Evolutionary conservation across 1,140 invertebrate genomes (phyloP), one percentile per base, ranked within the genome.

Genomic region (Aphelinus certus): DNA sequence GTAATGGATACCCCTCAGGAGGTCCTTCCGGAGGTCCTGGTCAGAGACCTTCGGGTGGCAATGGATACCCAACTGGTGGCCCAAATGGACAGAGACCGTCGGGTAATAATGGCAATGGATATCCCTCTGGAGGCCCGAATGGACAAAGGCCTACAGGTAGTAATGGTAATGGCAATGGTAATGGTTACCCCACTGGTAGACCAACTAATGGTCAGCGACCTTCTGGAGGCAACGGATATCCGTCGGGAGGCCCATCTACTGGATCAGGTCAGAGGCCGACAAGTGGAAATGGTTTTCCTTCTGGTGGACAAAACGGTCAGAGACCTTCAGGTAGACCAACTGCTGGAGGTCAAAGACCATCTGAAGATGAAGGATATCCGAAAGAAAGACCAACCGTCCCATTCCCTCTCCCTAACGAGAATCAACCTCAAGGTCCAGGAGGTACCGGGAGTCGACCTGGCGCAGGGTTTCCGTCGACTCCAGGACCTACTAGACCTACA

Each of bases 291-390:
- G 26, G 26, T 26, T 26, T 26, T 26, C 26, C 26, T 26, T 26
- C 26, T 26, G 26, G 26, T 26, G 26, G 26, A 26, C 26, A 26
- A 26, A 26, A 26, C 26, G 26, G 26, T 26, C 26, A 26, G 26
- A 26, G 26, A 26, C n/a, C 58, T 4, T 51, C 56, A 7, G 58
- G 58, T 10, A 57, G 61, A 10, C 76, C 71, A 3, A 7, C 58
- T 56, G 0, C 26, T 42, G 67, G 69, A 2, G 77, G 51, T 7
- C 63, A 78, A 55, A 57, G 51, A 42, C 56, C 1, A 3, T 76
- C 72, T 43, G 7, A 48, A 1, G 45, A 71, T 4, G 81, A 84
- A 81, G 81, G 81, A 0, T 86, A 85, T 56, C 80, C 82, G 1
- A 76, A 69, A 62, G 69, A 72, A 7, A 71, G 72, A 60, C 77